phyloP scores from a whole-genome alignment of 2,888 invertebrate genomes.

The Drosophila demipolita region DNA sequence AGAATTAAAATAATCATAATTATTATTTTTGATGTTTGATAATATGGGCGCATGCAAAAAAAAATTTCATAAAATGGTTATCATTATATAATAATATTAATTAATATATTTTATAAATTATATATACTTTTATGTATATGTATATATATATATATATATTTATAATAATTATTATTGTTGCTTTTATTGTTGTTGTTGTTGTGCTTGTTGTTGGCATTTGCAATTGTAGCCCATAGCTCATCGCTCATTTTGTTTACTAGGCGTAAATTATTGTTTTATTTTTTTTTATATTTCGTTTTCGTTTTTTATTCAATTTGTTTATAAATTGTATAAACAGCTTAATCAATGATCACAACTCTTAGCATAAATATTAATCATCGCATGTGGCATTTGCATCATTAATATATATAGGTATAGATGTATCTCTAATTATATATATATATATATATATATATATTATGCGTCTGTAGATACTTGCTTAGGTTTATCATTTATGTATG shows the following conservation, averaged over 20 bases:
- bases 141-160: conserved; percentile 27
- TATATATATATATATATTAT: conserved; percentile 47
- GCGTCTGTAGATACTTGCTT: conserved; percentile 24
- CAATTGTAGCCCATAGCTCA: conserved; percentile 8
- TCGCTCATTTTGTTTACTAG: conserved; percentile 20
- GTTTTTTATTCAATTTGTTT: conserved; percentile 54
- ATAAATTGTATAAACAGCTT: conserved; percentile 79
- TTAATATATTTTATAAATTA: conserved; percentile 16
- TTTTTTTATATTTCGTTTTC: conserved; percentile 15
- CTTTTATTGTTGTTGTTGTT: conserved; percentile 30
- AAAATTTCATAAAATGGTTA: conserved; percentile 12
- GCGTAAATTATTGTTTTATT: conserved; percentile 21
- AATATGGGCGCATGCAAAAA: conserved; percentile 17
- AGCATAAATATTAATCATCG: conserved; percentile 81
- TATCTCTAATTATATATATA: conserved; percentile 8
- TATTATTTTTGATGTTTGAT: conserved; percentile 11
- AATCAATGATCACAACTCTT: conserved; percentile 86
- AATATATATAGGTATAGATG: neutral
- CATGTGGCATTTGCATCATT: conserved; percentile 71
- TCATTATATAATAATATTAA: conserved; percentile 36
- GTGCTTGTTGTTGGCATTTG: conserved; percentile 24
- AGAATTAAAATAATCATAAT: conserved; percentile 14
- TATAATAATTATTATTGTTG: conserved; percentile 29
- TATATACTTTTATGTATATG: conserved; percentile 20
- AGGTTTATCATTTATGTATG: conserved; percentile 13